Percentiles rank a stretch among this genome's conserved stretches.
These are phyloP conservation scores for Nemurella pictetii DNA, from an alignment of 2,888 invertebrate genomes.

Conservation along the genomic window DNA sequence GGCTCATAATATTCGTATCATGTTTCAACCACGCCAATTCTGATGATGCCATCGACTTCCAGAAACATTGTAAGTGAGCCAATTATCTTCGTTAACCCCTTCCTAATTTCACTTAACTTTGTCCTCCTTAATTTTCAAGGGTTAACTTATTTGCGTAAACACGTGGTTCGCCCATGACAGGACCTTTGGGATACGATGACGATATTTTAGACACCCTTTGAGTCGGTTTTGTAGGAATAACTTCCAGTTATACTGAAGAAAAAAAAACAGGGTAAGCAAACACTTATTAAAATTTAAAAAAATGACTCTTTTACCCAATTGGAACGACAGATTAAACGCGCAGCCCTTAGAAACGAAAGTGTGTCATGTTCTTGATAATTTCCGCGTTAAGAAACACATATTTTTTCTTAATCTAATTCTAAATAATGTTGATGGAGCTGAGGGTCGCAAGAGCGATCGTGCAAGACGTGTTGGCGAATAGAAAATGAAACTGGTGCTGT, in stretches of 20 bases:
- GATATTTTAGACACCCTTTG: no score
- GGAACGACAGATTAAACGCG: no score
- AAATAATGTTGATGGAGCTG: neutral
- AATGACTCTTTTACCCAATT: no score
- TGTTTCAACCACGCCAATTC: conserved; percentile 23
- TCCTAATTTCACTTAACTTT: neutral
- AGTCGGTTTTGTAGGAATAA: no score
- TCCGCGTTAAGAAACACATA: neutral
- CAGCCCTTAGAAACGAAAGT: no score
- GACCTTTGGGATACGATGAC: no score
- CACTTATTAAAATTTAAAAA: no score
- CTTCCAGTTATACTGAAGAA: no score
- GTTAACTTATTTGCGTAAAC: no score
- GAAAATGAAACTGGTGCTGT: neutral
- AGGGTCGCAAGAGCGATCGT: neutral
- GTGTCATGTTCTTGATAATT: no score
- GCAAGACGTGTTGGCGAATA: neutral
- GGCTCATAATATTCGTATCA: neutral
- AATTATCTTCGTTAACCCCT: neutral
- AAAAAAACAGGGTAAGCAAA: no score
- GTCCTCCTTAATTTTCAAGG: neutral
- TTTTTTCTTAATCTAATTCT: neutral
- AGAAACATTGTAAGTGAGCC: conserved; percentile 34
- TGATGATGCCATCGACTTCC: conserved; percentile 35
- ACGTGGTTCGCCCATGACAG: neutral